Evolutionary conservation across 2,113 vertebrate genomes (phyloP), one percentile per base, ranked within the genome.

Genomic region (Spilogale gracilis): DNA sequence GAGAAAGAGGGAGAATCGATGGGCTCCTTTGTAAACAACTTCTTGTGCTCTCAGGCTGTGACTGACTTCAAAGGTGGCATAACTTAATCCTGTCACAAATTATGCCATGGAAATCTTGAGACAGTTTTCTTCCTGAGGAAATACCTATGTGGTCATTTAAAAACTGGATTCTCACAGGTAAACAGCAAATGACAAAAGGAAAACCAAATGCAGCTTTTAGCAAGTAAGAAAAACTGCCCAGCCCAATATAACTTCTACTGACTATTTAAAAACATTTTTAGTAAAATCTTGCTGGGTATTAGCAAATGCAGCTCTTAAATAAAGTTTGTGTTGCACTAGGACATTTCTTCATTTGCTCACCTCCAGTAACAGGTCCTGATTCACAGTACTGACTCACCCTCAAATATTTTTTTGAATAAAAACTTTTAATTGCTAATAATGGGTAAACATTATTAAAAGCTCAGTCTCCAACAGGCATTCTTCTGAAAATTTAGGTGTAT

Each of bases 21-120:
- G 98, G 99, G 98, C 98, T 98, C 98, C 98, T 99, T 99, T 99
- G 99, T 99, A 99, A 99, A 98, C 98, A 99, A 98, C 98, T 98
- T 98, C 99, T 99, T 98, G 98, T 97, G 99, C 99, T 99, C 99
- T 99, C 98, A 98, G 98, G 96, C 98, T 98, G 98, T 98, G 97
- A 27, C 98, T 94, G 98, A 98, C 98, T 97, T 98, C 97, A 98
- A 91, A 99, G 97, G 98, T 50, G 96, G 91, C 94, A 97, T 97
- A 98, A 98, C 97, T 99, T 98, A 96, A 98, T 98, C 98, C 96
- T 92, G 87, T 98, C 98, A 96, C 97, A 97, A 98, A 95, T 94
- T 81, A 97, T 23, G 94, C 88, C 85, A 83, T 61, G 8, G 45
- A 97, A 94, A 56, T 95, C 45, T 76, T 76, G 79, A 93, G 94